Base-by-base conservation (phyloP, 2,113 vertebrate genomes). In the Cyanoliseus patagonus region DNA sequence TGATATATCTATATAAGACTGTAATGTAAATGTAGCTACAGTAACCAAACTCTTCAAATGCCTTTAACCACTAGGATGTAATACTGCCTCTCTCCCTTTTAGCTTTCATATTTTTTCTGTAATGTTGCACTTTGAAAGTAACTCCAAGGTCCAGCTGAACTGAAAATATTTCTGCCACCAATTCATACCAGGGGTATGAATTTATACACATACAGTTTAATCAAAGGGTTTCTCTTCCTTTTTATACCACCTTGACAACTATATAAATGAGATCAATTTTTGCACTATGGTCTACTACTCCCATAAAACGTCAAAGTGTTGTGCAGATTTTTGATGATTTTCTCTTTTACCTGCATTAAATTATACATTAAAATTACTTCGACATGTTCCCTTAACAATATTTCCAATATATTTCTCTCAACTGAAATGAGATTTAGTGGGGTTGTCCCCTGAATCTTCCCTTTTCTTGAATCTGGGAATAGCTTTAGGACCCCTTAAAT, bases 401-500 rank as follows among this genome's bases (percentile, higher is more conserved):
- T 86, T 95, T 94, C 64, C 61, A 95, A 42, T 95, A 94, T 62
- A 27, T 94, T 92, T 84, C 63, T 91, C 91, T 90, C 77, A 84
- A 11, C 55, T 44, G 88, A 86, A 93, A 92, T 72, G 24, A 93
- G 66, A 88, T 51, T 96, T 68, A 63, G 53, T 74, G 31, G 20
- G 18, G 42, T 87, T 77, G 82, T 77, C 57, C 39, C 61, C 37
- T 84, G 80, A 93, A 93, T 91, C 24, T 85, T 93, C 53, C 42
- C 63, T 93, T 86, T 85, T 86, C 85, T 57, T 95, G 44, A 92
- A 80, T 83, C 51, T 92, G 47, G 87, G 95, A 90, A 92, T 80
- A 92, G 37, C 4, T 49, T 89, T 86, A 91, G 91, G 89, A 74
- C 59, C 47, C 24, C 37, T 90, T 78, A 92, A 95, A 70, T 93